These are phyloP conservation scores for Cosmopolites sordidus DNA, from an alignment of 2,888 invertebrate species.

Conservation along the genomic window DNA sequence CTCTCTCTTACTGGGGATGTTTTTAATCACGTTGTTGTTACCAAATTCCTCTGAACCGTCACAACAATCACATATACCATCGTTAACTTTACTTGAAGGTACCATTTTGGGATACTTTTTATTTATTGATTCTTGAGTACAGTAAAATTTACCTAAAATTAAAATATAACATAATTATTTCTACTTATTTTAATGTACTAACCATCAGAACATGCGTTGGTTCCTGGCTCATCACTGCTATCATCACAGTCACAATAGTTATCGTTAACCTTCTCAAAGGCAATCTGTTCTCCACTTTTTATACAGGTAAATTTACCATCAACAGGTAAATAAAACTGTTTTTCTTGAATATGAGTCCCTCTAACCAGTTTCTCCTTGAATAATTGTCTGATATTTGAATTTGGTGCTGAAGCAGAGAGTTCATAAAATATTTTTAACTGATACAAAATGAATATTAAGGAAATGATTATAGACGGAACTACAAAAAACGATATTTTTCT, in stretches of 20 bases:
- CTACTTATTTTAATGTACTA: background rate
- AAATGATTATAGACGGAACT: constrained; percentile 12
- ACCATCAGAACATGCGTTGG: constrained; percentile 82
- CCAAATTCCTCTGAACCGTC: constrained; percentile 87
- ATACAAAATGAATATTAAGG: constrained; percentile 12
- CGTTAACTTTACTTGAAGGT: constrained; percentile 81
- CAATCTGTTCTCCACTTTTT: constrained; percentile 22
- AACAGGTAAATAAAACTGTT: constrained; percentile 11
- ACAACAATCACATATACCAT: constrained; percentile 92
- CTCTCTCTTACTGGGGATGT: constrained; percentile 15
- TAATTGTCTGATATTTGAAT: background rate
- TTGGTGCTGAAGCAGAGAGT: constrained; percentile 4
- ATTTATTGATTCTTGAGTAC: constrained; percentile 57
- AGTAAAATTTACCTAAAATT: constrained; percentile 62
- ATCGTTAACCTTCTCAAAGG: constrained; percentile 72
- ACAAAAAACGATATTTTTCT: constrained; percentile 15
- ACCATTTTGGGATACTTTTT: constrained; percentile 48
- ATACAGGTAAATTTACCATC: constrained; percentile 26
- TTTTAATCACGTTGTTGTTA: constrained; percentile 21
- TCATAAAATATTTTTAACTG: constrained; percentile 13
- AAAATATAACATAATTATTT: background rate
- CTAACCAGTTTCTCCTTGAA: constrained; percentile 6
- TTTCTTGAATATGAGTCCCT: constrained; percentile 17
- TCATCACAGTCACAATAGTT: constrained; percentile 95
- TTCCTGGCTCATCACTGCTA: constrained; percentile 81